phyloP scores from a whole-genome alignment of 2,888 invertebrate species.

The Morpho deidamia region DNA sequence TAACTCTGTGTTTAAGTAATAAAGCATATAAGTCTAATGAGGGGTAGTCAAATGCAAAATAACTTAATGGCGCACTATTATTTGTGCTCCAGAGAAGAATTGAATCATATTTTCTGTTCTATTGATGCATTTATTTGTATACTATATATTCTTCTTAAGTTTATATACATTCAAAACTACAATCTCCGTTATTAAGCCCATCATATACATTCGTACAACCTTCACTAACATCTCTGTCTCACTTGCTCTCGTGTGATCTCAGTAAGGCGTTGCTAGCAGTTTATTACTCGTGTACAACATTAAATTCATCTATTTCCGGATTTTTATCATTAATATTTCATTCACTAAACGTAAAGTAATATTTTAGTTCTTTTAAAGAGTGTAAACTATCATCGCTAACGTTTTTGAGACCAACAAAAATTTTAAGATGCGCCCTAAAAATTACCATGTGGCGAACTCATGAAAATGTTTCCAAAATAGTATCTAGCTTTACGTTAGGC shows the following conservation, averaged over 20 bases:
- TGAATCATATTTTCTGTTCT: not conserved
- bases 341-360: not conserved
- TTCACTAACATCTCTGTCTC: constrained; percentile 39
- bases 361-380: not conserved
- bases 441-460: constrained; percentile 5
- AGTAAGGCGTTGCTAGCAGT: constrained; percentile 23
- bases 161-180: not conserved
- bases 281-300: constrained; percentile 17
- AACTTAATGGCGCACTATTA: not conserved
- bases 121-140: no score
- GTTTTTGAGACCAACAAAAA: constrained; percentile 10
- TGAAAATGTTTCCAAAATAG: constrained; percentile 19
- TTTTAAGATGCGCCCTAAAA: constrained; percentile 17
- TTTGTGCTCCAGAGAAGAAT: not conserved
- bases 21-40: not conserved
- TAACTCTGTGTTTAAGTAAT: not conserved
- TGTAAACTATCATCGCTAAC: not conserved
- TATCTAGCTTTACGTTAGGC: constrained; percentile 26
- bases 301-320: not conserved
- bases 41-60: not conserved
- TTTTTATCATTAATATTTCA: constrained; percentile 2
- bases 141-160: not conserved
- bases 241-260: constrained; percentile 44
- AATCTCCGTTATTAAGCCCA: constrained; percentile 6
- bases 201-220: constrained; percentile 18